These are phyloP conservation scores for Halichoeres trimaculatus DNA, from an alignment of 2,113 vertebrate species.

Conservation along the genomic window DNA sequence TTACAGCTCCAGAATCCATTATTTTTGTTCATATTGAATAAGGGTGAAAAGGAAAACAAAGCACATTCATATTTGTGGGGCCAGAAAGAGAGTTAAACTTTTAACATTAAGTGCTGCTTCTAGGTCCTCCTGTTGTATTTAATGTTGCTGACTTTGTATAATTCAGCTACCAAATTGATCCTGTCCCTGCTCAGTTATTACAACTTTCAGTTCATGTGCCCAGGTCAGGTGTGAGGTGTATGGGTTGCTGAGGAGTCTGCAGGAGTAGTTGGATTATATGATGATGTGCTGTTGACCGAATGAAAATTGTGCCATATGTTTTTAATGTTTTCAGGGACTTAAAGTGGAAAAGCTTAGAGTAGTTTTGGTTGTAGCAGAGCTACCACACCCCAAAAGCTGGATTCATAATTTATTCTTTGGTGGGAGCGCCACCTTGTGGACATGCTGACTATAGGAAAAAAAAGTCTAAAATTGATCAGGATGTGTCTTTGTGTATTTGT, in stretches of 20 bases:
- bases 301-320: slow-evolving; percentile 69
- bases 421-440: slow-evolving; percentile 70
- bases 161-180: background rate
- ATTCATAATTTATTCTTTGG: slow-evolving; percentile 50
- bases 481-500: slow-evolving; percentile 33
- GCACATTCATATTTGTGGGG: slow-evolving; percentile 9
- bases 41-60: slow-evolving; percentile 9
- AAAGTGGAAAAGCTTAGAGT: slow-evolving; percentile 5
- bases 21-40: slow-evolving; percentile 64
- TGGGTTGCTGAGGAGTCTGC: slow-evolving; percentile 12
- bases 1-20: slow-evolving; percentile 14
- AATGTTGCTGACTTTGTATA: slow-evolving; percentile 26
- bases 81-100: slow-evolving; percentile 6
- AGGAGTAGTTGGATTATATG: slow-evolving; percentile 1
- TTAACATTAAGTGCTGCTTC: slow-evolving; percentile 19
- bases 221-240: slow-evolving; percentile 27
- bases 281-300: slow-evolving; percentile 49
- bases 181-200: background rate
- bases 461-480: slow-evolving; percentile 5
- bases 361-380: slow-evolving; percentile 36
- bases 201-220: background rate
- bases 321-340: slow-evolving; percentile 65
- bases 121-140: slow-evolving; percentile 10
- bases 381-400: slow-evolving; percentile 2
- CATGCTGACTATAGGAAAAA: background rate